A percentile compares a stretch with the other conserved stretches of the same genome.
Conservation (phyloP, 2,888 invertebrate genomes). For the Nephrotoma appendiculata region DNA sequence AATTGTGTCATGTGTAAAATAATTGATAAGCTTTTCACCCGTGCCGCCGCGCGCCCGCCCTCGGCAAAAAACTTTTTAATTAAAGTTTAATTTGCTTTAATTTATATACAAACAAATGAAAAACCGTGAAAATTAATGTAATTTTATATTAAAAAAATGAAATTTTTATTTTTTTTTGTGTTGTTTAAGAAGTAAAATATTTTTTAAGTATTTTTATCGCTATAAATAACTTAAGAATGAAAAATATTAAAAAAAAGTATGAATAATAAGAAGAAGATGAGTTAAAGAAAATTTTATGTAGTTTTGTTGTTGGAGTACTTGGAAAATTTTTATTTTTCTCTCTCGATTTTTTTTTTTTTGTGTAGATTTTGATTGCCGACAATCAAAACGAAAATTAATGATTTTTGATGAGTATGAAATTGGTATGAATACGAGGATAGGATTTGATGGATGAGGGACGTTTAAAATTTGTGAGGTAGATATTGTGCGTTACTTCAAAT, state of each 20-base stretch:
- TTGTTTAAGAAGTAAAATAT: background rate
- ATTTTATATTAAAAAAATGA: background rate
- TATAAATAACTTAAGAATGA: background rate
- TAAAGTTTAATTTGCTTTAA: background rate
- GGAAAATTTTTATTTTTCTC: background rate
- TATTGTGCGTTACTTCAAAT: too few species aligned
- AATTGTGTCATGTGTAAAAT: background rate
- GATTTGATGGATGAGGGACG: background rate
- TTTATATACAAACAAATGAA: background rate
- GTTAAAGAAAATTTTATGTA: background rate
- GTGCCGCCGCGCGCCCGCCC: background rate
- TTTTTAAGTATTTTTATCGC: background rate
- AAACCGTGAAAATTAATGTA: background rate
- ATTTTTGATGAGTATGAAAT: background rate
- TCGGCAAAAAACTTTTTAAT: background rate
- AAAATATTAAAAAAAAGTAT: background rate
- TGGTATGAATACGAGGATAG: background rate
- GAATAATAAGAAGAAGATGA: background rate
- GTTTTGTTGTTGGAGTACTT: background rate
- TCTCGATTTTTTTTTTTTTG: background rate
- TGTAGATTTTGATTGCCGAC: background rate
- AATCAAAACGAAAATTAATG: background rate
- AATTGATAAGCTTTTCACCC: background rate
- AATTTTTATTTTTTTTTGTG: background rate
- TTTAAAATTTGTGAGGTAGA: too few species aligned